phyloP scores from a whole-genome alignment of 2,797 vertebrate species.

The Crenichthys baileyi region DNA sequence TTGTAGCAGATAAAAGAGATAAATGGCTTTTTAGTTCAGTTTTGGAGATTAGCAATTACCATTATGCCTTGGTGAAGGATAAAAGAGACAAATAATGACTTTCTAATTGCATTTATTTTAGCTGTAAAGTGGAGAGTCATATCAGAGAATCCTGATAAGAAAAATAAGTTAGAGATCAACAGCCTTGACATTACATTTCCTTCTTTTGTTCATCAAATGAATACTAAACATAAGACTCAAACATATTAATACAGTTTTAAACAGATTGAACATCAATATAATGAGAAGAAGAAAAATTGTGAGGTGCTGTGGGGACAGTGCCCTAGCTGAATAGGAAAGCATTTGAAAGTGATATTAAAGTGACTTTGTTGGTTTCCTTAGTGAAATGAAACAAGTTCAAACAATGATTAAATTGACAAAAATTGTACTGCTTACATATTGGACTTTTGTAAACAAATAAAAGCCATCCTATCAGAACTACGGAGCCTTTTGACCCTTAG shows the following conservation, averaged over 20 bases:
- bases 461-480: background rate
- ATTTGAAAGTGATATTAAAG: background rate
- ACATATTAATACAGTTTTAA: background rate
- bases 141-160: background rate
- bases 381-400: background rate
- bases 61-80: background rate
- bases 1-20: too few relatives aligned
- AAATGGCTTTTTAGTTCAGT: background rate
- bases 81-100: background rate
- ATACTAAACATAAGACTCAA: background rate
- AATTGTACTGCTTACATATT: background rate
- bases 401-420: background rate
- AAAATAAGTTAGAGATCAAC: background rate
- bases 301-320: background rate
- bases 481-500: too few relatives aligned
- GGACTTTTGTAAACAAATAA: background rate
- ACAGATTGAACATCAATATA: background rate
- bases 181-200: background rate
- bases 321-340: background rate
- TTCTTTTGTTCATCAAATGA: background rate
- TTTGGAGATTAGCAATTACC: background rate
- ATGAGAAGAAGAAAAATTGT: background rate
- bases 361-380: background rate
- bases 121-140: background rate
- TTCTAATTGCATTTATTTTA: background rate